Base-by-base conservation (phyloP, 1,140 invertebrate species). In the Eueides isabella region DNA sequence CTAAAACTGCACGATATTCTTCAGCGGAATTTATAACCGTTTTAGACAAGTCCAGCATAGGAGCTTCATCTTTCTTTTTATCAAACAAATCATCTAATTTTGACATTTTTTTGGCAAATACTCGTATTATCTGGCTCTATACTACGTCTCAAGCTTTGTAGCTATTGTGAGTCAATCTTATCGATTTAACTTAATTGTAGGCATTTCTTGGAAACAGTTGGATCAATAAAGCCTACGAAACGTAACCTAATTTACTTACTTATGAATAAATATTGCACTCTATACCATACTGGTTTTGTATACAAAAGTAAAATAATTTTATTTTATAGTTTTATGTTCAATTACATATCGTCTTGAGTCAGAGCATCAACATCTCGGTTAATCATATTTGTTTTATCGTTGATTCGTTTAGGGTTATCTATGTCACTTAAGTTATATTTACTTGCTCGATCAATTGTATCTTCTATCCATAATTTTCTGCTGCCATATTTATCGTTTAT, bases 1-100 rank as follows among this genome's bases (percentile, higher is more conserved):
- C 97, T 80, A 97, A 94, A 28, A 97, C 94, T 67, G 95, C 95
- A 77, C 96, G 95, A 79, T 97, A 97, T 84, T 98, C 97, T 82
- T 98, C 97, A 75, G 96, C 95, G 19, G 95, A 95, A 76, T 95
- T 96, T 44, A 95, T 95, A 4, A 96, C 95, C n/a, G 95, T 95
- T 89, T 97, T 96, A 66, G 97, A 97, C 68, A 98, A 94, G 92
- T 98, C 98, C 5, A 98, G 94, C 74, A 98, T 96, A 66, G 97
- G 95, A 41, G 96, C 96, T 65, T 95, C 95, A 85, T 97, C 96
- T 90, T 97, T 97, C 87, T 97, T 98, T 92, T 97, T 97, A 72
- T 96, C 95, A 81, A 98, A 94, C 28, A 97, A 87, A 91, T 98
- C 97, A 73, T 98, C 97, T 76, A 98, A 86, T 89, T 97, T 95